Base-by-base conservation (phyloP, 2,113 vertebrate species). In the Thymallus thymallus region DNA sequence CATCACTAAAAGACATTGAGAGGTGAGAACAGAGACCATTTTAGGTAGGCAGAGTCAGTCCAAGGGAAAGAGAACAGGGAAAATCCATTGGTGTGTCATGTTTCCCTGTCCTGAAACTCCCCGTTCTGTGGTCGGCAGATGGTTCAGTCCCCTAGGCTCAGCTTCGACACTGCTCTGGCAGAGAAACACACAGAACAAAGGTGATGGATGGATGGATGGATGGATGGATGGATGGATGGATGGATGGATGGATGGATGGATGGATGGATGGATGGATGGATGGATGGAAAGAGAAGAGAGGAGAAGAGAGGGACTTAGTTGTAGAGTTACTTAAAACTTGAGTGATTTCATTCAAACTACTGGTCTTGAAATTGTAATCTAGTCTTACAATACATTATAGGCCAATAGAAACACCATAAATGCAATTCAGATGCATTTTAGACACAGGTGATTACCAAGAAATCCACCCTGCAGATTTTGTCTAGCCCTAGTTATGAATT, bases 1-100 rank as follows among this genome's bases (percentile, higher is more conserved):
- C 68, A 56, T 72, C 68, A 46, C 58, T 63, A 41, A 70, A 74
- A 65, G 58, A 10, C 64, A 24, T 18, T 16, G 58, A 24, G 35
- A 41, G 35, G 35, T 2, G 13, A 20, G 64, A 35, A 35, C 1
- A 12, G 71, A 80, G 62, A 71, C 77, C 55, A 13, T 30, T 23
- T n/a, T 51, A 70, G 65, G 68, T 56, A 45, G 77, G 48, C 48
- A 41, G 73, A 74, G 69, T 68, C 41, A 69, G 79, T 60, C 69
- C 73, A 46, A 24, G 29, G 76, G 75, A 85, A 61, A 14, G 61
- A 66, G 13, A 82, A 82, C 79, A 80, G 87, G 71, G 74, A 64
- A 86, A 85, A 83, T 80, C 77, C 79, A 87, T 88, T 67, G 81
- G 56, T 82, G 75, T 76, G 77, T 76, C 82, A 56, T 87, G 80